Evolutionary conservation across 2,888 invertebrate species (phyloP).

Genomic region (Apodemia duryi): DNA sequence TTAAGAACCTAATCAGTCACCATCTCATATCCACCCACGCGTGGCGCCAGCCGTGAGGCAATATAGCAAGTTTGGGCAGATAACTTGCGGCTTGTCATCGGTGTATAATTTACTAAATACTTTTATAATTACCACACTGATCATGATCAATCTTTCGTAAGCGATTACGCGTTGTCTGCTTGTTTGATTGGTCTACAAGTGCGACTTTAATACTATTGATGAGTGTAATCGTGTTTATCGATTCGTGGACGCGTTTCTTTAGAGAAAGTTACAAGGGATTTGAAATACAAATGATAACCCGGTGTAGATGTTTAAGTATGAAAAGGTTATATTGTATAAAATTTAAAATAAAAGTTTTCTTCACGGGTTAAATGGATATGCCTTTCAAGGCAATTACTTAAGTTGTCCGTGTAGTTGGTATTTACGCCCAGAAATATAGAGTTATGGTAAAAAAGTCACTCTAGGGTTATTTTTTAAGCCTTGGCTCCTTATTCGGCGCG

Average conservation of each 20-base stretch:
- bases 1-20: constrained; percentile 74
- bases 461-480: too few species aligned
- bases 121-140: constrained; percentile 19
- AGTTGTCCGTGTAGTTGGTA: too few species aligned
- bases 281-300: background rate
- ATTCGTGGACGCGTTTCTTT: background rate
- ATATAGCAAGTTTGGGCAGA: constrained; percentile 26
- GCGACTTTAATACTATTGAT: constrained; percentile 2
- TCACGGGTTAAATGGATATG: too few species aligned
- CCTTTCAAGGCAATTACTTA: too few species aligned
- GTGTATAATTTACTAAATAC: constrained; percentile 22
- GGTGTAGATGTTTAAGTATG: background rate
- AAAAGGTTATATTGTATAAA: background rate
- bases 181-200: constrained; percentile 23
- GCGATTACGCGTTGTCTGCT: constrained; percentile 12
- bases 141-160: constrained; percentile 16
- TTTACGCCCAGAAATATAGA: too few species aligned
- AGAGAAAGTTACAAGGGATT: constrained; percentile 2
- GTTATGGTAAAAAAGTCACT: too few species aligned
- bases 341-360: too few species aligned
- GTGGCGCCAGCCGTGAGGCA: constrained; percentile 52
- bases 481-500: too few species aligned
- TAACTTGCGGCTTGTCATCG: constrained; percentile 25
- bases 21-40: constrained; percentile 63
- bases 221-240: background rate